Base-by-base conservation (phyloP, 2,888 invertebrate species). In the Eumacrocentrus americanus region DNA sequence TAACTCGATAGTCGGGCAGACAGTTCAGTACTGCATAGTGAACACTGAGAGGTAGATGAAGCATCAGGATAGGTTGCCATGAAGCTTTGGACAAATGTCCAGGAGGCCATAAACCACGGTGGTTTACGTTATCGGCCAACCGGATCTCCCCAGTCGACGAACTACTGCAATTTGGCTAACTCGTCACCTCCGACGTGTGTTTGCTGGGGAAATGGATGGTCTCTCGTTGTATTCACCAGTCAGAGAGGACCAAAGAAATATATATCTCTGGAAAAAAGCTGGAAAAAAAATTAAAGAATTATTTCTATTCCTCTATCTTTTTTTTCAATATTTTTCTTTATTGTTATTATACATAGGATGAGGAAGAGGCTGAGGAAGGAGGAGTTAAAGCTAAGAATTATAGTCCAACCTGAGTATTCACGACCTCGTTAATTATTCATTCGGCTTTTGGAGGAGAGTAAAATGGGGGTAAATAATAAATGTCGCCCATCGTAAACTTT, bases 91-190 rank as follows among this genome's bases (percentile, higher is more conserved):
- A 67, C 70, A 70, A 61, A 67, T 67, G 70, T 69, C 71, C 72
- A 70, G 69, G 68, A 71, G 69, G 67, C 72, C 73, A 77, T 77
- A 77, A 77, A 77, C 77, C 74, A 77, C 73, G 65, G 71, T 64
- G 75, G 75, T 76, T 74, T 74, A 68, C 73, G 73, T 76, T 77
- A 77, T 77, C 76, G 72, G 67, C 70, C 69, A 61, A 70, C 67
- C 71, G 72, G 70, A 77, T 76, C 75, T 77, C 70, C 75, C 72
- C 58, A 63, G 70, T 71, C 70, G 71, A 70, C 70, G 67, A 73
- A 72, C 70, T 72, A 69, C 75, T 72, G 72, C 74, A 75, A 76
- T 76, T 74, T 74, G 72, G 72, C 70, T 71, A 71, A 67, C 67
- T 65, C 64, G 61, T 59, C 62, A 63, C 62, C 67, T 61, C 62